Base-by-base conservation (phyloP, 2,888 invertebrate species). In the Drosophila falleni region DNA sequence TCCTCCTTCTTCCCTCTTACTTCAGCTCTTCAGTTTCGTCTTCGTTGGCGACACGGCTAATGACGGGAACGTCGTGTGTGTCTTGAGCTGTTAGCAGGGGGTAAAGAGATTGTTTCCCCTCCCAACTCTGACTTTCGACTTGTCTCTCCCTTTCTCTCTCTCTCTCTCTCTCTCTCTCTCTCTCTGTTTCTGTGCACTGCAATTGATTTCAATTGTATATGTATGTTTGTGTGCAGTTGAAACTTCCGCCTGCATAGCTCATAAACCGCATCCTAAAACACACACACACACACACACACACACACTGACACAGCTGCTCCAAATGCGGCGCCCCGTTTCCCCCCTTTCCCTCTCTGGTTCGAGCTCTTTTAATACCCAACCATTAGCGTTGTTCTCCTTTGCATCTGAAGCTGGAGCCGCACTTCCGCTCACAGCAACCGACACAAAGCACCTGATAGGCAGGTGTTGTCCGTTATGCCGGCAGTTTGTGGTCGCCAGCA, bases 241-340 rank as follows among this genome's bases (percentile, higher is more conserved):
- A 84, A 86, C 86, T 84, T 86, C 83, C 86, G 86, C 78, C 81
- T 59, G 68, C 78, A 75, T 81, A 74, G 74, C 70, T 82, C 79
- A 68, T 73, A 77, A 80, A 71, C 83, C 80, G 80, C 83, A 80
- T 68, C 23, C 23, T 23, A 23, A 23, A 29, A 8, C 29, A 29
- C 29, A 6, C 29, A 29, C 6, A 8, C 29, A 29, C 29, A 29
- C 29, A 33, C 33, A 29, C 42, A 33, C 33, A 29, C 53, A 72
- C 76, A 26, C 53, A 72, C 76, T 15, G 31, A 26, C 16, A 73
- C 78, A 83, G 79, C 76, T 76, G 76, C 74, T 71, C 71, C 77
- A 73, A 80, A 78, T 70, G 70, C 66, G 71, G 65, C 65, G 67
- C 62, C 67, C 46, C 50, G 44, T 56, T 46, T 10, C 31, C 19